A percentile compares a stretch with the other conserved stretches of the same genome.
Evolutionary conservation across 2,113 vertebrate species (phyloP).

Genomic region (Callorhinus ursinus): DNA sequence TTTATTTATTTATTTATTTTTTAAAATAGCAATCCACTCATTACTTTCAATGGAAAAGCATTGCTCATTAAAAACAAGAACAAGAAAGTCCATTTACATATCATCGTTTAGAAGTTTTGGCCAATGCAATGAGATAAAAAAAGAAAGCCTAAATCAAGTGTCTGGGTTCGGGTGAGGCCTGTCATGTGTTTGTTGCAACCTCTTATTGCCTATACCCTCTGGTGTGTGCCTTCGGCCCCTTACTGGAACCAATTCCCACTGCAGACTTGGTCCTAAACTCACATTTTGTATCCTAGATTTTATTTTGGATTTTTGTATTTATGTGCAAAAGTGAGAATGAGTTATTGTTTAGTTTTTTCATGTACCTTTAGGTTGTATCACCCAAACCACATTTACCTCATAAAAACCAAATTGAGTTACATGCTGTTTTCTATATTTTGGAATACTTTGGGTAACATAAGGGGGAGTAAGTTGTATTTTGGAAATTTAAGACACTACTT

Average conservation of each 20-base stretch:
- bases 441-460: conserved; percentile 5
- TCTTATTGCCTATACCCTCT: not conserved
- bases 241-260: not conserved
- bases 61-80: conserved; percentile 41
- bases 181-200: not conserved
- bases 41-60: not conserved
- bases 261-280: not conserved
- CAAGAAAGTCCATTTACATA: not conserved
- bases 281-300: not conserved
- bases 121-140: not conserved
- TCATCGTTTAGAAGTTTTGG: conserved; percentile 22
- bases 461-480: not conserved
- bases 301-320: conserved; percentile 11
- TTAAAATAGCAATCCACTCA: not conserved
- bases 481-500: not conserved
- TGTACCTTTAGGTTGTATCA: conserved; percentile 14
- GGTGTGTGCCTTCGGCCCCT: not conserved
- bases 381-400: conserved; percentile 30
- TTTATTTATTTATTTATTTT: not conserved
- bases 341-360: not conserved
- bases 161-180: not conserved
- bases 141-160: not conserved
- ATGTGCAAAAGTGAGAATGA: conserved; percentile 17
- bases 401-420: conserved; percentile 43
- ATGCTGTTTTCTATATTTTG: not conserved